These are phyloP conservation scores for Ditula angustiorana DNA, from an alignment of 2,888 invertebrate species.

Conservation along the genomic window DNA sequence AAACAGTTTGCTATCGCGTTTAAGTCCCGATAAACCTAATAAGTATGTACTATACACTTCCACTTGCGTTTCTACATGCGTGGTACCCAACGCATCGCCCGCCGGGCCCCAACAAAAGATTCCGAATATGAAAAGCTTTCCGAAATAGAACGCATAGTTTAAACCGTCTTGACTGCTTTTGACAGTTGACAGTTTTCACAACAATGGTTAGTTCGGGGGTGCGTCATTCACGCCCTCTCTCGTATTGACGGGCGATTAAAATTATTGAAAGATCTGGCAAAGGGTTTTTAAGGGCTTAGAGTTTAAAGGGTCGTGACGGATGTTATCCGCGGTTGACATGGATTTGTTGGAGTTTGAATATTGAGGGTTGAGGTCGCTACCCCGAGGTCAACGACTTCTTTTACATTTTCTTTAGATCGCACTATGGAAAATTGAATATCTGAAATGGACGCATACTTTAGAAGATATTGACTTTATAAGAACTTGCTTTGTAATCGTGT, in stretches of 20 bases:
- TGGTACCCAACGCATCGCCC: conserved; percentile 51
- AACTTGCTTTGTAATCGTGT: too few species aligned
- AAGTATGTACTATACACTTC: conserved; percentile 41
- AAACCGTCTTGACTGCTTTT: conserved; percentile 82
- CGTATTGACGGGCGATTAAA: conserved; percentile 78
- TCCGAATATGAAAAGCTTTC: conserved; percentile 71
- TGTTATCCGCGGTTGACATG: conserved; percentile 23
- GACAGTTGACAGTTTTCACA: conserved; percentile 84
- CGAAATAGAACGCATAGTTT: conserved; percentile 80
- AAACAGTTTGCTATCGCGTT: too few species aligned
- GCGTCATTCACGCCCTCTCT: conserved; percentile 66
- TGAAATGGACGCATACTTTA: conserved; percentile 4
- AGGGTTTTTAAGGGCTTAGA: conserved; percentile 54
- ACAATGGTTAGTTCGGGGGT: conserved; percentile 80
- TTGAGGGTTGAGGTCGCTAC: conserved; percentile 7
- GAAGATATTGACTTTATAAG: too few species aligned
- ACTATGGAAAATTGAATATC: neutral
- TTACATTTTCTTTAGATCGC: conserved; percentile 6
- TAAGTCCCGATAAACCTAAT: too few species aligned
- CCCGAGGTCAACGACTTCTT: conserved; percentile 29
- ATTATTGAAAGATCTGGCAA: conserved; percentile 74
- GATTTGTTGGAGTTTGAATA: conserved; percentile 4
- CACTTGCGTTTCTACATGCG: conserved; percentile 52
- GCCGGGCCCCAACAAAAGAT: conserved; percentile 65
- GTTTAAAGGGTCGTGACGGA: conserved; percentile 14